phyloP scores from a whole-genome alignment of 2,888 invertebrate species.

The Trichopoda pennipes region DNA sequence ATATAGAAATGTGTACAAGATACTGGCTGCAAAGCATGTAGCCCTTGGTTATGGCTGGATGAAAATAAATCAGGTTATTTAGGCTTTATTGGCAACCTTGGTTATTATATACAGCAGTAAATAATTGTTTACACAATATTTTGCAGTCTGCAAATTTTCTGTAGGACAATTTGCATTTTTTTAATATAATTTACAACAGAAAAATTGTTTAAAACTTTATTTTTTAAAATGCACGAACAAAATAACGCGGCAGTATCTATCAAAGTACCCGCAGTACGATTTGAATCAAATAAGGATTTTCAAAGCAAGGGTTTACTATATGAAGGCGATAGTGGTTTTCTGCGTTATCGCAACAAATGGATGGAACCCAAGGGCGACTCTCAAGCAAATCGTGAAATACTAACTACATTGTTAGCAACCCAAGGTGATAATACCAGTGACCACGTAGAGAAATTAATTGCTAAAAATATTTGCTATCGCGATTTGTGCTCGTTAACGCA shows the following conservation, averaged over 20 bases:
- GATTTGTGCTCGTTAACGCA: constrained; percentile 76
- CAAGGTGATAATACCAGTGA: constrained; percentile 66
- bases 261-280: constrained; percentile 69
- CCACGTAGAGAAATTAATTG: constrained; percentile 73
- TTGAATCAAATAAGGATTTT: constrained; percentile 73
- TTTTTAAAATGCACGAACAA: constrained; percentile 54
- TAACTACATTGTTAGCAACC: constrained; percentile 70
- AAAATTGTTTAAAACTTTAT: not conserved
- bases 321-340: constrained; percentile 72
- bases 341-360: constrained; percentile 71
- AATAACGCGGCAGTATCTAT: constrained; percentile 57
- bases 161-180: not conserved
- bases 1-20: no score
- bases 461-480: constrained; percentile 74
- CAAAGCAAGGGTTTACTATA: constrained; percentile 70
- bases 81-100: no score
- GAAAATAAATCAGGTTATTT: no score
- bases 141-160: not conserved
- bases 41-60: no score
- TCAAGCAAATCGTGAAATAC: constrained; percentile 71
- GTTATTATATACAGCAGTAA: no score
- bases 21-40: no score
- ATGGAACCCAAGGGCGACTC: constrained; percentile 64
- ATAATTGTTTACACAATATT: constrained; percentile 1
- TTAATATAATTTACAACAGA: constrained; percentile 9